Conservation (phyloP, 1,140 invertebrate species). For the Episyrphus balteatus region DNA sequence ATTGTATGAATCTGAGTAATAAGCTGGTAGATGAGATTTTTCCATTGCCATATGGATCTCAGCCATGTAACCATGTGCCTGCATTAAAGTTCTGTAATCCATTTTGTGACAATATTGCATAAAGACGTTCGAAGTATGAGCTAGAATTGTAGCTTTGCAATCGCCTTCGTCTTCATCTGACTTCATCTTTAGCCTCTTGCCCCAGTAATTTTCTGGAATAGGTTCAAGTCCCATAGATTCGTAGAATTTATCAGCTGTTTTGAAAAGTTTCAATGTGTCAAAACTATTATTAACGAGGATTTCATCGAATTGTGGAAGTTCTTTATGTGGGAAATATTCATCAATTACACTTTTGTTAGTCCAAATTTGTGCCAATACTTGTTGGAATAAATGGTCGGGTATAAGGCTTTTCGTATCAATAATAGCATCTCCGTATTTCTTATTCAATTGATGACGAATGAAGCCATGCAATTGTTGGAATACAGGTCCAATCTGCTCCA, state of each 20-base stretch:
- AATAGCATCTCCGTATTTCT: slow-evolving; percentile 59
- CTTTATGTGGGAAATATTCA: slow-evolving; percentile 17
- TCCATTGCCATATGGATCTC: slow-evolving; percentile 63
- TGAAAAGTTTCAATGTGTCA: slow-evolving; percentile 18
- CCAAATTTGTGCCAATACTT: slow-evolving; percentile 30
- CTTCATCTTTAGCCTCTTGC: slow-evolving; percentile 17
- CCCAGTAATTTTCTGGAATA: slow-evolving; percentile 17
- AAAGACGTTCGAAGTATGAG: slow-evolving; percentile 23
- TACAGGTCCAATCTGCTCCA: slow-evolving; percentile 59
- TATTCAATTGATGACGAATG: slow-evolving; percentile 58
- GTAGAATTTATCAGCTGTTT: slow-evolving; percentile 25
- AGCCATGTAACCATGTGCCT: slow-evolving; percentile 64
- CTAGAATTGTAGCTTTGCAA: slow-evolving; percentile 27
- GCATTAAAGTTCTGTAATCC: slow-evolving; percentile 28
- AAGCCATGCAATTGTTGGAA: slow-evolving; percentile 83
- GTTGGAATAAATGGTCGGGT: slow-evolving; percentile 72
- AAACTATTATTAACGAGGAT: slow-evolving; percentile 14
- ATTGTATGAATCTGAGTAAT: slow-evolving; percentile 44
- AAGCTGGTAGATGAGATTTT: slow-evolving; percentile 45
- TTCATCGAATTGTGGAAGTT: slow-evolving; percentile 23
- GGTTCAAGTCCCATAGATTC: slow-evolving; percentile 22
- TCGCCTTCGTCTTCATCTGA: slow-evolving; percentile 25
- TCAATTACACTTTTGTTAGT: slow-evolving; percentile 27
- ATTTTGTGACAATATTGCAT: slow-evolving; percentile 32
- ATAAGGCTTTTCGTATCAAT: slow-evolving; percentile 63